These are phyloP conservation scores for Steatornis caripensis DNA, from an alignment of 2,113 vertebrate species.

Conservation along the genomic window DNA sequence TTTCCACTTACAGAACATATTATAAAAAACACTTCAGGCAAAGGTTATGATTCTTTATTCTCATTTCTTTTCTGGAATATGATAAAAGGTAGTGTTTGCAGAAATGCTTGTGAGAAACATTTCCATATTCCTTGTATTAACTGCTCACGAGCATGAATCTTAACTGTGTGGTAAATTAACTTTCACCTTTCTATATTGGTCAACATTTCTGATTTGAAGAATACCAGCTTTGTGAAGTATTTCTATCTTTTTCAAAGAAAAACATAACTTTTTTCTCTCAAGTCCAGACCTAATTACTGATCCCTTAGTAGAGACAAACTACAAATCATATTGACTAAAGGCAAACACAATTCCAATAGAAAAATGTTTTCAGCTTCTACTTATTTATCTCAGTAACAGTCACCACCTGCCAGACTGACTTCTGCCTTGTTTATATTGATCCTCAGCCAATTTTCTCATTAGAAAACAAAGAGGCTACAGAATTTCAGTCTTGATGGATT, in stretches of 20 bases:
- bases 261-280: not conserved
- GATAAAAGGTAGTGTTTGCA: not conserved
- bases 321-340: not conserved
- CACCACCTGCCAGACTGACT: not conserved
- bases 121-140: not conserved
- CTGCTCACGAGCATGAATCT: not conserved
- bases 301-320: not conserved
- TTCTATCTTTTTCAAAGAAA: not conserved
- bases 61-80: not conserved
- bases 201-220: not conserved
- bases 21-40: not conserved
- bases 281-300: not conserved
- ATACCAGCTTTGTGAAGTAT: not conserved
- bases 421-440: not conserved
- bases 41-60: not conserved
- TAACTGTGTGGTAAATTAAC: not conserved
- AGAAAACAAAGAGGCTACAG: not conserved
- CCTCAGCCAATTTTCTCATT: not conserved
- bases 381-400: not conserved
- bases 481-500: not conserved
- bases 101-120: accelerated
- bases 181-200: not conserved
- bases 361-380: not conserved
- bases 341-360: not conserved
- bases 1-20: not conserved